Evolutionary conservation across 2,888 invertebrate genomes (phyloP).

Genomic region (Rhingia rostrata): DNA sequence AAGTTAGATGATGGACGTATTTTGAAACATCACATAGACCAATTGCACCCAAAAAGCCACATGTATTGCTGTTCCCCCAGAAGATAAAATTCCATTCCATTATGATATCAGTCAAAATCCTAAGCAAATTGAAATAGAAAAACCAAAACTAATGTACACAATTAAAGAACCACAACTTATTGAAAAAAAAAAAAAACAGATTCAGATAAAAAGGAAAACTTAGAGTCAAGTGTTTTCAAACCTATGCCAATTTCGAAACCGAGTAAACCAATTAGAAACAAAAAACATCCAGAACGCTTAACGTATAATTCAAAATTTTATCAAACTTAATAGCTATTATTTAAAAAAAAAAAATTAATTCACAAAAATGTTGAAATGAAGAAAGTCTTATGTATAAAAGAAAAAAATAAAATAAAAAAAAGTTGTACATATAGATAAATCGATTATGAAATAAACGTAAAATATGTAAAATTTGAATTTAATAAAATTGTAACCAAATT

Average conservation of each 20-base stretch:
- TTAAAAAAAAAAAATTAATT: too few relatives aligned
- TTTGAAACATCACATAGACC: slow-evolving; percentile 20
- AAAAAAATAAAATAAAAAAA: too few relatives aligned
- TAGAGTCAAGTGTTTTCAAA: too few relatives aligned
- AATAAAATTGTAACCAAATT: too few relatives aligned
- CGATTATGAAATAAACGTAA: too few relatives aligned
- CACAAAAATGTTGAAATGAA: too few relatives aligned
- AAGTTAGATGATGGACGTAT: slow-evolving; percentile 28
- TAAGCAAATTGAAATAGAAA: slow-evolving; percentile 3
- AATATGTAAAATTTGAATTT: too few relatives aligned
- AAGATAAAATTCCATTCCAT: slow-evolving; percentile 31
- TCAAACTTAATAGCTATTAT: slow-evolving; percentile 31
- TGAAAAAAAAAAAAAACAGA: neutral
- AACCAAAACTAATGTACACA: slow-evolving; percentile 3
- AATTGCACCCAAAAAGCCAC: slow-evolving; percentile 4
- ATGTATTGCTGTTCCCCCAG: slow-evolving; percentile 10
- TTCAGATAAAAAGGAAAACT: slow-evolving; percentile 1
- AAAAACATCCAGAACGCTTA: slow-evolving; percentile 17
- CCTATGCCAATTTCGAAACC: slow-evolving; percentile 22
- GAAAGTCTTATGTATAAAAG: too few relatives aligned
- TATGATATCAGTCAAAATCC: slow-evolving; percentile 31
- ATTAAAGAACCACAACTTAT: slow-evolving; percentile 11
- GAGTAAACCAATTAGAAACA: neutral
- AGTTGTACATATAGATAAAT: too few relatives aligned
- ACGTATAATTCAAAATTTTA: slow-evolving; percentile 20